Conservation (phyloP, 64 coral and sea anemone genomes). For the Actinia equina region DNA sequence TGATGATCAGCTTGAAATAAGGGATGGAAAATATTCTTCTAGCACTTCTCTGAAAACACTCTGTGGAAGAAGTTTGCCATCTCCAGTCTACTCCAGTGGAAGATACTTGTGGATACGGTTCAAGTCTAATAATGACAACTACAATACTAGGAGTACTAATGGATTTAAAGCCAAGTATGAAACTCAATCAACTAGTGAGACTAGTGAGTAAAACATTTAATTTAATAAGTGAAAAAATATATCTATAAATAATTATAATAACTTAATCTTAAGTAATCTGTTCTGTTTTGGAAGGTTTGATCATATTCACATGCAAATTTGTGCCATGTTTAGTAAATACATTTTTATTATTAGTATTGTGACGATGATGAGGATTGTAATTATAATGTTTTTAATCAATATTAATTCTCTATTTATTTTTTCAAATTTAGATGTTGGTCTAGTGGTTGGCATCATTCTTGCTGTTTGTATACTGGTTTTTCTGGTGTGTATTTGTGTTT, state of each 20-base stretch:
- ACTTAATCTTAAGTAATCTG: too few relatives aligned
- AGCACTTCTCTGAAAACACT: conserved; percentile 27
- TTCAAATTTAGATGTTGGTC: not conserved
- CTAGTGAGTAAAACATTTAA: too few relatives aligned
- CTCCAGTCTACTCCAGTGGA: conserved; percentile 41
- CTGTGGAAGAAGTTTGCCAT: not conserved
- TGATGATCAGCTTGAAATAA: conserved; percentile 23
- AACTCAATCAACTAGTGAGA: too few relatives aligned
- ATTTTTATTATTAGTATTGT: too few relatives aligned
- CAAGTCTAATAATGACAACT: conserved; percentile 14
- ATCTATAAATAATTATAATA: too few relatives aligned
- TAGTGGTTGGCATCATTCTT: not conserved
- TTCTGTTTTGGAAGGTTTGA: too few relatives aligned
- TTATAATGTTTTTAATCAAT: too few relatives aligned
- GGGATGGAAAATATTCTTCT: conserved; percentile 13
- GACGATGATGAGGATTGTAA: too few relatives aligned
- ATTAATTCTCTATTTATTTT: not conserved
- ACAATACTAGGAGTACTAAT: not conserved
- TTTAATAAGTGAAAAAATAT: too few relatives aligned
- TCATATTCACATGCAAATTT: too few relatives aligned
- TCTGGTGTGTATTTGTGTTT: not conserved
- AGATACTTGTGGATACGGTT: conserved; percentile 53
- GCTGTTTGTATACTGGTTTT: not conserved
- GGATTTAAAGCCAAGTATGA: not conserved
- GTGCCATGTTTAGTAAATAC: too few relatives aligned